Evolutionary conservation across 2,888 invertebrate species (phyloP).

Genomic region (Philereme vetulata): DNA sequence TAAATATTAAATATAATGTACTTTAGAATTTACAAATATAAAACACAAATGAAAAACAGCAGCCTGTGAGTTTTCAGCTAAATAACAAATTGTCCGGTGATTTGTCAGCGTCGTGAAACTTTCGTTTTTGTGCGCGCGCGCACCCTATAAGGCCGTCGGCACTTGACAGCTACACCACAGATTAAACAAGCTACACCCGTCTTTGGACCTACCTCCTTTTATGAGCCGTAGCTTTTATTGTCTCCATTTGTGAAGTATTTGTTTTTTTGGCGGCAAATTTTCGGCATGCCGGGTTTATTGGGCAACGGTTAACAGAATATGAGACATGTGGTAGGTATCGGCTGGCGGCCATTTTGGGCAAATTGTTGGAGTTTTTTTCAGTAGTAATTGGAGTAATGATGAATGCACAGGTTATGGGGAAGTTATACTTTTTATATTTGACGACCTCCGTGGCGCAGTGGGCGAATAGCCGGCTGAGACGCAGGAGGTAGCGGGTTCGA

Average conservation of each 20-base stretch:
- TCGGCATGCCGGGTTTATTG: constrained; percentile 33
- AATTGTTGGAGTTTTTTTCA: constrained; percentile 22
- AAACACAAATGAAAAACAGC: constrained; percentile 22
- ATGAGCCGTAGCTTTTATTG: constrained; percentile 65
- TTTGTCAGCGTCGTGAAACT: constrained; percentile 74
- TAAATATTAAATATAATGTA: no score
- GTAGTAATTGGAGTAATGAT: constrained; percentile 17
- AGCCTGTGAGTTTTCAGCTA: constrained; percentile 51
- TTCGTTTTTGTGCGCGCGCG: constrained; percentile 65
- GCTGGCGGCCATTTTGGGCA: constrained; percentile 21
- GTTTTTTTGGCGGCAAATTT: constrained; percentile 48
- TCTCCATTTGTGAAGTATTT: constrained; percentile 55
- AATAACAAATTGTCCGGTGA: constrained; percentile 76
- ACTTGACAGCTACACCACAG: constrained; percentile 55
- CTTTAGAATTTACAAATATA: background rate
- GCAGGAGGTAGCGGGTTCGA: no score
- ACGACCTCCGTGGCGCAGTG: no score
- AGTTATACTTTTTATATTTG: background rate
- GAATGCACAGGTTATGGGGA: constrained; percentile 17
- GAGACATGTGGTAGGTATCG: constrained; percentile 28
- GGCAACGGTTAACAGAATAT: constrained; percentile 28
- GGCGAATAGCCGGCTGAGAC: no score
- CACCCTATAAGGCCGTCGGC: constrained; percentile 68
- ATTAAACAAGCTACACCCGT: constrained; percentile 45
- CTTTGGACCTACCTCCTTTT: constrained; percentile 59